Evolutionary conservation across 2,888 invertebrate genomes (phyloP).

Genomic region (Epinotia nisella): DNA sequence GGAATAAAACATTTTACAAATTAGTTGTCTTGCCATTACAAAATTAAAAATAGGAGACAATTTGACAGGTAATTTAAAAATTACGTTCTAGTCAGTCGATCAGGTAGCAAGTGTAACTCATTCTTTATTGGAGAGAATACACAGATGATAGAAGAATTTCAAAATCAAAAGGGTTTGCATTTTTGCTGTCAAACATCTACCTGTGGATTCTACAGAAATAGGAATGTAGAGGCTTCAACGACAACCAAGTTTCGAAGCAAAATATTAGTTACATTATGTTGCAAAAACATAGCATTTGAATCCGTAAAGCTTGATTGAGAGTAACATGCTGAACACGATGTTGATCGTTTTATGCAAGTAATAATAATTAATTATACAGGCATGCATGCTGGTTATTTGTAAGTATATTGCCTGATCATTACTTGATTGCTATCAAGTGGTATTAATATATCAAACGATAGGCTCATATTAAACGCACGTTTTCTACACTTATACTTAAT

Average conservation of each 20-base stretch:
- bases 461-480: neutral
- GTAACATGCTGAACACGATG: neutral
- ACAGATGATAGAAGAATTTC: too few relatives aligned
- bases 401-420: constrained; percentile 2
- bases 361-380: neutral
- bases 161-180: too few relatives aligned
- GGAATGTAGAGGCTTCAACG: too few relatives aligned
- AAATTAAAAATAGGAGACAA: neutral
- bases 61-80: neutral
- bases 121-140: too few relatives aligned
- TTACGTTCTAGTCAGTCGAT: too few relatives aligned
- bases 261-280: too few relatives aligned
- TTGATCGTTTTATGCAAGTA: constrained; percentile 6
- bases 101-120: too few relatives aligned
- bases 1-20: constrained; percentile 57
- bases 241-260: too few relatives aligned
- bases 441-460: constrained; percentile 17
- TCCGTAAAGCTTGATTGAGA: neutral
- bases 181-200: too few relatives aligned
- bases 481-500: constrained; percentile 8
- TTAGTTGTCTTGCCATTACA: neutral
- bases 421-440: constrained; percentile 9
- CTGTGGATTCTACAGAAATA: too few relatives aligned
- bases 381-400: neutral
- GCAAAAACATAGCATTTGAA: too few relatives aligned